These are phyloP conservation scores for Dicaeum eximium DNA, from an alignment of 2,113 vertebrate genomes.

Conservation along the genomic window DNA sequence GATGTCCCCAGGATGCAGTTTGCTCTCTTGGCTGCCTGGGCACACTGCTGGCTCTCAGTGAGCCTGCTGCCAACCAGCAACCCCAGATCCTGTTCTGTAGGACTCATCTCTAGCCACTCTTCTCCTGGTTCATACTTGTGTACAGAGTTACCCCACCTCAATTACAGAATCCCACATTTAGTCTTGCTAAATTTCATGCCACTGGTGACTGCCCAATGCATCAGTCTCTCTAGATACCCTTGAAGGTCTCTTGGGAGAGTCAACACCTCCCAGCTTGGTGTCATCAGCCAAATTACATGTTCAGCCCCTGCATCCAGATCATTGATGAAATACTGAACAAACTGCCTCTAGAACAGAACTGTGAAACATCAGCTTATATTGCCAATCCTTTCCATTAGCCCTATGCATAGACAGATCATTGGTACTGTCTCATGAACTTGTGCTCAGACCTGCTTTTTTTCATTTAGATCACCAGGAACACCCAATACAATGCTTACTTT, in stretches of 20 bases:
- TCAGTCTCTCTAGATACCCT: neutral
- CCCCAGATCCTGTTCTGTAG: neutral
- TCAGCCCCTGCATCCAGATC: neutral
- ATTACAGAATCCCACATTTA: neutral
- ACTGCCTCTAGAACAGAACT: neutral
- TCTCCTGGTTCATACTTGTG: neutral
- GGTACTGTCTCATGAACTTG: neutral
- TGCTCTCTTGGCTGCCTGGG: neutral
- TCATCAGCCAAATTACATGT: rapidly evolving
- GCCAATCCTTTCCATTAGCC: neutral
- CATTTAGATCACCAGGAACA: neutral
- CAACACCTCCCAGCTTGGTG: neutral
- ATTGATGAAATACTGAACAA: neutral
- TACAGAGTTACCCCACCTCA: neutral
- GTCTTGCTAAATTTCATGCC: neutral
- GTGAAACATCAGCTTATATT: neutral
- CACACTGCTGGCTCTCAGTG: rapidly evolving
- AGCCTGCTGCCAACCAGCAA: rapidly evolving
- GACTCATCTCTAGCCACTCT: neutral
- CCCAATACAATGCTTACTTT: too few relatives aligned
- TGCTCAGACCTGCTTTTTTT: neutral
- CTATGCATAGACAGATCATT: neutral
- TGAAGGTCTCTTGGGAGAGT: neutral
- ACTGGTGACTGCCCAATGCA: neutral
- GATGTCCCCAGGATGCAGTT: neutral